These are phyloP conservation scores for Microcebus tavaratra DNA, from an alignment of 2,113 vertebrate species.

Conservation along the genomic window DNA sequence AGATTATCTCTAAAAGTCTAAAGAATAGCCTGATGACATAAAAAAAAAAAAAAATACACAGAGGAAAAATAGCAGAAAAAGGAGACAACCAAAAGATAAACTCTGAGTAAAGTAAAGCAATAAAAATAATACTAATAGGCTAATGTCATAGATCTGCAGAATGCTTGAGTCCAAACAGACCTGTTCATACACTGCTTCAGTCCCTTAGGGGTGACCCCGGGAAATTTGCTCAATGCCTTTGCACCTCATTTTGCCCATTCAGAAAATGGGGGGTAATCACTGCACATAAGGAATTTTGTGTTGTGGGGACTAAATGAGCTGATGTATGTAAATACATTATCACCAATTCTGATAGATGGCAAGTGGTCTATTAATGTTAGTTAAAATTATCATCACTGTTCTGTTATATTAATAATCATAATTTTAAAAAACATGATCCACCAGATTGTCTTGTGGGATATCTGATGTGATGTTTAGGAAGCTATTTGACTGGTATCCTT, in stretches of 20 bases:
- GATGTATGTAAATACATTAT: not conserved
- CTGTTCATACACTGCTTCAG: not conserved
- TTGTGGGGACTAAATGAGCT: not conserved
- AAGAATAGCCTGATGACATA: not conserved
- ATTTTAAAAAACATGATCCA: not conserved
- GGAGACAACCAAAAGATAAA: not conserved
- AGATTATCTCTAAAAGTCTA: not conserved
- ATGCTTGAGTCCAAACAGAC: not conserved
- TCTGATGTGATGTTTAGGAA: constrained; percentile 8
- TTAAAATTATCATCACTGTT: not conserved
- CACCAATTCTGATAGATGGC: not conserved
- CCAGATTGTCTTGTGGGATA: not conserved
- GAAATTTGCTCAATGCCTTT: not conserved
- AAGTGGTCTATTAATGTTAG: not conserved
- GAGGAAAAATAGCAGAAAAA: not conserved
- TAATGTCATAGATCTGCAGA: not conserved
- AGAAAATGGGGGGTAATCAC: not conserved
- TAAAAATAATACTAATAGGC: not conserved
- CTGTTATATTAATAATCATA: not conserved
- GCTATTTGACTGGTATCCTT: not conserved
- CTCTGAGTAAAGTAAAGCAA: not conserved
- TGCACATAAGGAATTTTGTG: not conserved
- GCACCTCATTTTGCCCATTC: not conserved
- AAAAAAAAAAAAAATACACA: not conserved
- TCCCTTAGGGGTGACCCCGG: too few species aligned